phyloP scores from a whole-genome alignment of 2,888 invertebrate species.

The Tenthredo scrophulariae region DNA sequence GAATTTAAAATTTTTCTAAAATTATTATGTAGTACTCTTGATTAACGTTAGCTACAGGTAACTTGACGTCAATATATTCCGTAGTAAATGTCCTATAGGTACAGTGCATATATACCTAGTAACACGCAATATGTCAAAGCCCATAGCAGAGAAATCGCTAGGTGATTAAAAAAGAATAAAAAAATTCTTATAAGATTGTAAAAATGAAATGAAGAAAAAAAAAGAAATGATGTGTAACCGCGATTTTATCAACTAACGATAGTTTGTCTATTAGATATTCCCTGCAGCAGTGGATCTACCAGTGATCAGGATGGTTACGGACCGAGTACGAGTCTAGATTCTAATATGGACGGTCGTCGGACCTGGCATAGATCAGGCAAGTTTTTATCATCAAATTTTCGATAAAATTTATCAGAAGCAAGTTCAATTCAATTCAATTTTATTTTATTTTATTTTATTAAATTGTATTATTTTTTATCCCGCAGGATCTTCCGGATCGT shows the following conservation, averaged over 20 bases:
- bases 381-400: not conserved
- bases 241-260: not conserved
- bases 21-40: not conserved
- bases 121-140: not conserved
- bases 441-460: no score
- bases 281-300: slow-evolving; percentile 80
- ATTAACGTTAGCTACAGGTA: not conserved
- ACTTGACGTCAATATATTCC: not conserved
- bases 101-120: not conserved
- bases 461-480: not conserved
- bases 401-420: not conserved
- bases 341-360: slow-evolving; percentile 76
- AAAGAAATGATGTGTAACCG: not conserved
- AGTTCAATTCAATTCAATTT: not conserved
- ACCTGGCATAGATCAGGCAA: slow-evolving; percentile 77
- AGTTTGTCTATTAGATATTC: slow-evolving; percentile 73
- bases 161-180: not conserved
- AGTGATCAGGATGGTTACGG: slow-evolving; percentile 82
- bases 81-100: not conserved
- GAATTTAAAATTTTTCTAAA: not conserved
- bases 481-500: slow-evolving; percentile 82
- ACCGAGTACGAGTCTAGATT: slow-evolving; percentile 82
- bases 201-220: not conserved
- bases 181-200: not conserved
- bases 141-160: not conserved